These are phyloP conservation scores for Ophioninae sp. DNA, from an alignment of 2,888 invertebrate species.

Conservation along the genomic window DNA sequence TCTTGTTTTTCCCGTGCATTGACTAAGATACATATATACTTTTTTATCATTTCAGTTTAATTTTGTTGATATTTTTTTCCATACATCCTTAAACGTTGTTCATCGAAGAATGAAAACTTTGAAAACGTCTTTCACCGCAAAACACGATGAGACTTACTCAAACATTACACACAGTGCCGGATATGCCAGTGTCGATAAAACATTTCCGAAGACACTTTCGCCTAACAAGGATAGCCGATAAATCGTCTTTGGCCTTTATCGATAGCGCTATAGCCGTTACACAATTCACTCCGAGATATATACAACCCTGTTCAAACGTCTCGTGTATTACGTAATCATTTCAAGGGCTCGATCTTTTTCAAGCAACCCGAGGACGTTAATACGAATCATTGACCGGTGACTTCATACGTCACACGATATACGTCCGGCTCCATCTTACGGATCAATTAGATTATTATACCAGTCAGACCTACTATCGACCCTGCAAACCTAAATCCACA, in stretches of 20 bases:
- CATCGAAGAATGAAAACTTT: background rate
- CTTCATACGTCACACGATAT: background rate
- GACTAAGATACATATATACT: too few species aligned
- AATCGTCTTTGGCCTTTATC: background rate
- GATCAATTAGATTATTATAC: background rate
- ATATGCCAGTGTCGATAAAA: background rate
- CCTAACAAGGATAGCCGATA: background rate
- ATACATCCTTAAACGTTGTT: background rate
- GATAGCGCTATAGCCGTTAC: background rate
- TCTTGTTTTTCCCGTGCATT: too few species aligned
- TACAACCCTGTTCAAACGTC: background rate
- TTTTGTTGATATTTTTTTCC: too few species aligned
- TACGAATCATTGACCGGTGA: background rate
- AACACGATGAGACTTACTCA: background rate
- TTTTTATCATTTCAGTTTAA: too few species aligned
- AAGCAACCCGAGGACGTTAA: background rate
- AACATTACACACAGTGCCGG: too few species aligned
- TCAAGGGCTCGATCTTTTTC: background rate
- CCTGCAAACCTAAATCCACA: background rate
- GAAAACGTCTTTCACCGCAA: background rate
- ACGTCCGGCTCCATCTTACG: background rate
- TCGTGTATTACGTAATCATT: background rate
- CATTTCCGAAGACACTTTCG: background rate
- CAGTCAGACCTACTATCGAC: background rate
- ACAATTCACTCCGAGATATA: background rate